These are phyloP conservation scores for Sicus ferrugineus DNA, from an alignment of 2,888 invertebrate species.

Conservation along the genomic window DNA sequence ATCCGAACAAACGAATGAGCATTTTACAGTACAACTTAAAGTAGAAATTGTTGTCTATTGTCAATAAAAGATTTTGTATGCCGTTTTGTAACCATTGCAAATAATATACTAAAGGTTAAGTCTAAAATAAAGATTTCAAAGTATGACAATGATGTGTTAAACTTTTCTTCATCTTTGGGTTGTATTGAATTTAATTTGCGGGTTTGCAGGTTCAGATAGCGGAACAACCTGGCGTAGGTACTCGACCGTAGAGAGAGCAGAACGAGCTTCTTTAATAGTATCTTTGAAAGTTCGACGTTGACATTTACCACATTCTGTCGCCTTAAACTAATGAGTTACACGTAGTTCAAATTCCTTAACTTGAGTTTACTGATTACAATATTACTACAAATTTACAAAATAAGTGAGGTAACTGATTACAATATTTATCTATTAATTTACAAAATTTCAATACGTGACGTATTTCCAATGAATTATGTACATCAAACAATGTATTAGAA, in stretches of 20 bases:
- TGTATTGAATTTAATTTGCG: too few relatives aligned
- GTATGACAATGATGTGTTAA: background rate
- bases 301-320: background rate
- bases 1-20: slow-evolving; percentile 47
- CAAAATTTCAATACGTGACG: background rate
- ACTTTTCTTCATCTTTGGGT: background rate
- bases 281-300: too few relatives aligned
- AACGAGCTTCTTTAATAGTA: too few relatives aligned
- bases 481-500: background rate
- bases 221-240: too few relatives aligned
- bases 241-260: too few relatives aligned
- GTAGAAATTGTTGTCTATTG: slow-evolving; percentile 45
- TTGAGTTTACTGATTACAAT: background rate
- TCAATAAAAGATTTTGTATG: background rate
- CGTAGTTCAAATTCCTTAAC: background rate
- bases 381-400: background rate
- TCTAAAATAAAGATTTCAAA: background rate
- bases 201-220: too few relatives aligned
- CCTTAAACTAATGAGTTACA: slow-evolving; percentile 3
- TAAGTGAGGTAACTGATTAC: background rate
- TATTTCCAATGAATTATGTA: background rate
- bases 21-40: slow-evolving; percentile 58
- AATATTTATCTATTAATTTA: background rate
- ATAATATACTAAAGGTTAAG: background rate
- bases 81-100: slow-evolving; percentile 10